Conservation (phyloP, 2,888 invertebrate species). For the Oegoconia quadripuncta region DNA sequence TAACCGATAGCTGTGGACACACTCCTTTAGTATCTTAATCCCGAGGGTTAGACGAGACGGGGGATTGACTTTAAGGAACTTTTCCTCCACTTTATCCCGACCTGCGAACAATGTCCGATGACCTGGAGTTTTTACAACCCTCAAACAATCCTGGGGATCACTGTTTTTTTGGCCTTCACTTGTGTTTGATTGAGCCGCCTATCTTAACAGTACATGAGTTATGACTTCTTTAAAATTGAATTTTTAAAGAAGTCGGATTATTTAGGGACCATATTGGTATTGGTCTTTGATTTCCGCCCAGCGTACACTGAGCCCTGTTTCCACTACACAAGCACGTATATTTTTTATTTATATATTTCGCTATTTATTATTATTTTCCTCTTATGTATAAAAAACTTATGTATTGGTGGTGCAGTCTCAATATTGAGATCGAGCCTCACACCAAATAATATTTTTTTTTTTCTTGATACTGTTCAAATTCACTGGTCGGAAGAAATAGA, state of each 20-base stretch:
- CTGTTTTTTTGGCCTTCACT: background rate
- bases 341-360: no score
- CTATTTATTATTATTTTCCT: background rate
- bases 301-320: no score
- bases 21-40: slow-evolving; percentile 10
- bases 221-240: background rate
- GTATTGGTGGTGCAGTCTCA: no score
- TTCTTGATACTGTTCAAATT: no score
- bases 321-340: no score
- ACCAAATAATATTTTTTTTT: no score
- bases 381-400: background rate
- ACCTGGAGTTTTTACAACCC: slow-evolving; percentile 6
- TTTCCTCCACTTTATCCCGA: slow-evolving; percentile 8
- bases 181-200: background rate
- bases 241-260: background rate
- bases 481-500: no score
- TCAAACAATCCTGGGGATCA: background rate
- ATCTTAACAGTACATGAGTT: background rate
- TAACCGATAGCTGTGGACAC: no score
- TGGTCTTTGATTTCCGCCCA: no score
- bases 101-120: slow-evolving; percentile 3
- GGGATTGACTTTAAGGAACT: slow-evolving; percentile 3
- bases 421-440: no score
- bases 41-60: background rate
- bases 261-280: no score